Evolutionary conservation across 1,140 invertebrate genomes (phyloP), one percentile per base, ranked within the genome.

Genomic region (Drosophila cardini): DNA sequence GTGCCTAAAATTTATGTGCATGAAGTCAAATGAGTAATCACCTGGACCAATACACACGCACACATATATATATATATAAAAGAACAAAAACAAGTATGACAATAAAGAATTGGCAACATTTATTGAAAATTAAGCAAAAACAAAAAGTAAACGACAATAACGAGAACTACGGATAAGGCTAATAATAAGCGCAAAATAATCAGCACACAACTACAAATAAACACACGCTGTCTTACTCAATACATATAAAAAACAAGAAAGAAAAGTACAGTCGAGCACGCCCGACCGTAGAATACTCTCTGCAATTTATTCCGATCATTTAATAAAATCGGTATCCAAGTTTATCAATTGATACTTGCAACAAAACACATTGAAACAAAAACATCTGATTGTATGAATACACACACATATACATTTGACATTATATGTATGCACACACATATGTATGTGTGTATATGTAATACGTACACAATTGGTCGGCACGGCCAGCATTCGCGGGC

Each of bases 1-100:
- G 80, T 84, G 73, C 84, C 80, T 72, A 80, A 69, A 90, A 89
- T 89, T 84, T 89, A 89, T 89, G 84, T 89, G 80, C 84, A 57
- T 89, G 77, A 84, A 89, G 85, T 90, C 84, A 89, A 89, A 89
- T 89, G 84, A 89, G 85, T 89, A 89, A 89, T 89, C 84, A 85
- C 70, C 64, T 80, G 84, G 43, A 36, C 55, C 69, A 68, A 45
- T 30, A 60, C 45, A 52, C 53, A 65, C 62, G 52, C 50, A 48
- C 40, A 65, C 34, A 64, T 16, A 57, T 46, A 62, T 45, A 45
- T 11, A 4, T 16, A 15, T 30, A 21, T 18, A 55, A 65, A 16
- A 42, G 52, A 52, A 48, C 76, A 61, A 55, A 48, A 73, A 64
- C 42, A 50, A 52, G 52, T 57, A 61, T 42, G 53, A 69, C 65